These are phyloP conservation scores for Phataginus tetradactyla DNA, from an alignment of 2,797 vertebrate genomes.

Conservation along the genomic window DNA sequence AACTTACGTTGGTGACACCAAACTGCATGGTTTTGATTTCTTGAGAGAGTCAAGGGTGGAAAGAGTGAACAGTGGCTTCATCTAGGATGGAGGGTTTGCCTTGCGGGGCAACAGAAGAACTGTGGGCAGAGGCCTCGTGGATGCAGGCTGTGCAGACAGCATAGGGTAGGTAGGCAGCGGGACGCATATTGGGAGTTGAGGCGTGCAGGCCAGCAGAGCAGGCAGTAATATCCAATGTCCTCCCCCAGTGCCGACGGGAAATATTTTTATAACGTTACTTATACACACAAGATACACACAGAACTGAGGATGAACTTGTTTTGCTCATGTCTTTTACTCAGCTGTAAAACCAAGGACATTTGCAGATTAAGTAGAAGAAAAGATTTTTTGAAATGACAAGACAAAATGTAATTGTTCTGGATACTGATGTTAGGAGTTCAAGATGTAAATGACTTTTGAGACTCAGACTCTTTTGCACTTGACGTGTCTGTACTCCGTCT, in stretches of 20 bases:
- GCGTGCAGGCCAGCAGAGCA: background rate
- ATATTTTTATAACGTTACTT: background rate
- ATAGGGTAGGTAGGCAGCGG: accelerated
- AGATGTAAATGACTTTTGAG: background rate
- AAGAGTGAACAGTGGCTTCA: background rate
- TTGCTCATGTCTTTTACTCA: background rate
- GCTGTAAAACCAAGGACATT: background rate
- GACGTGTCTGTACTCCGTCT: background rate
- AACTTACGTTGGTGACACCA: background rate
- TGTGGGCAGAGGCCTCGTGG: background rate
- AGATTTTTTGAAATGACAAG: background rate
- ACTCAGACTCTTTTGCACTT: background rate
- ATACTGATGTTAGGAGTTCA: background rate
- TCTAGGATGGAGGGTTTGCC: background rate
- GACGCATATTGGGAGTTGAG: background rate
- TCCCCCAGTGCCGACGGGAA: background rate
- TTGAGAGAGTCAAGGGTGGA: background rate
- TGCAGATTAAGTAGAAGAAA: background rate
- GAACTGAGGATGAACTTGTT: background rate
- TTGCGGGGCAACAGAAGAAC: background rate
- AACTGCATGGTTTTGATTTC: background rate
- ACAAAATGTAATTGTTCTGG: background rate
- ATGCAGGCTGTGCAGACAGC: background rate
- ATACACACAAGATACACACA: background rate
- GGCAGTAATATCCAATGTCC: background rate